phyloP scores from a whole-genome alignment of 2,888 invertebrate genomes.

The Leptogaster cylindrica region DNA sequence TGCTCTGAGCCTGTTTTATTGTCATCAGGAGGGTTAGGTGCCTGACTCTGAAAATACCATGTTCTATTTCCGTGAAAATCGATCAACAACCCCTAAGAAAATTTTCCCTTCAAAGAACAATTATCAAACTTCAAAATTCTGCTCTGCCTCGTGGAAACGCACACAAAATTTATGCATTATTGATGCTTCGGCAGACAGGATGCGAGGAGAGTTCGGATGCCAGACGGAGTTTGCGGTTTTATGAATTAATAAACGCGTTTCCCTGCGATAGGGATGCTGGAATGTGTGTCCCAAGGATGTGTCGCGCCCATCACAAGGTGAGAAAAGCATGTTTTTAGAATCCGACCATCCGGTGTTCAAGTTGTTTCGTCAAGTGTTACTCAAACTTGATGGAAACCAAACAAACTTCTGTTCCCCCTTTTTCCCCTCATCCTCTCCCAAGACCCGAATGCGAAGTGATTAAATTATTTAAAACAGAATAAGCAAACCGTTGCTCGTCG shows the following conservation, averaged over 20 bases:
- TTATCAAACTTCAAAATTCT: slow-evolving; percentile 42
- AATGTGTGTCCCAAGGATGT: slow-evolving; percentile 14
- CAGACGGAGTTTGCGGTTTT: slow-evolving; percentile 6
- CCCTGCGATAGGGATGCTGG: slow-evolving; percentile 1
- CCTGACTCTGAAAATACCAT: too few species aligned
- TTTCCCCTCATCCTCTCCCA: too few species aligned
- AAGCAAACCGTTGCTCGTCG: slow-evolving; percentile 27
- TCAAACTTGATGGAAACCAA: slow-evolving; percentile 21
- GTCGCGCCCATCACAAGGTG: slow-evolving; percentile 23
- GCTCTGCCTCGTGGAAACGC: slow-evolving; percentile 36
- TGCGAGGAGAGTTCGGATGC: background rate
- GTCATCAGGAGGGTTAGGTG: too few species aligned
- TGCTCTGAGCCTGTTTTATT: too few species aligned
- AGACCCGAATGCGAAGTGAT: slow-evolving; percentile 4
- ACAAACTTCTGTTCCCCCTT: slow-evolving; percentile 13
- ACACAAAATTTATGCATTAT: slow-evolving; percentile 47
- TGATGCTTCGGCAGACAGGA: slow-evolving; percentile 35
- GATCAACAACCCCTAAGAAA: slow-evolving; percentile 42
- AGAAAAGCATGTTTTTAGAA: slow-evolving; percentile 13
- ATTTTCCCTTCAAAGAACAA: slow-evolving; percentile 36
- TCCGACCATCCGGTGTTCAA: background rate
- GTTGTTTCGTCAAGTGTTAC: slow-evolving; percentile 34
- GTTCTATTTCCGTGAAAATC: slow-evolving; percentile 22
- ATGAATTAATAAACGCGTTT: slow-evolving; percentile 33
- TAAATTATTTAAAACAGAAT: slow-evolving; percentile 31